phyloP scores from a whole-genome alignment of 2,797 vertebrate genomes.

The Schizopygopsis pylzovi region DNA sequence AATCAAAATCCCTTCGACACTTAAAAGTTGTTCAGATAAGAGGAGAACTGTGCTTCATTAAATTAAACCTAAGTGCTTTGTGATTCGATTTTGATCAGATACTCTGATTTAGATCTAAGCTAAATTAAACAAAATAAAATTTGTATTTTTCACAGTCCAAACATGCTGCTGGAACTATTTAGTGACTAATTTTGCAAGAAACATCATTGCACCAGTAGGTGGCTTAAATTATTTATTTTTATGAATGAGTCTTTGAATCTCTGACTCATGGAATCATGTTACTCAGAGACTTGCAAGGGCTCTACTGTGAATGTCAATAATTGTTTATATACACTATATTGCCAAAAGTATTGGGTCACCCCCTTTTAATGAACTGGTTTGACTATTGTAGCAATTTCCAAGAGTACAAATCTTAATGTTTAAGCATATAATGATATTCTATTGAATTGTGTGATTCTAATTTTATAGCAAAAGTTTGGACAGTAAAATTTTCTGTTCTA shows the following conservation, averaged over 20 bases:
- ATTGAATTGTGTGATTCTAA: too few relatives aligned
- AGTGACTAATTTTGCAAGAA: background rate
- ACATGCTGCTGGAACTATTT: background rate
- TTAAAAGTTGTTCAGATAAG: constrained; percentile 20
- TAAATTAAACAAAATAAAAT: background rate
- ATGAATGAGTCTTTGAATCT: background rate
- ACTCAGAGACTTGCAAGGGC: background rate
- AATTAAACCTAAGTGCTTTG: background rate
- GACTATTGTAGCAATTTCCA: too few relatives aligned
- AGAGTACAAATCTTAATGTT: too few relatives aligned
- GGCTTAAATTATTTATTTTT: background rate
- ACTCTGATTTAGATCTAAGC: background rate
- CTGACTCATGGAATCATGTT: background rate
- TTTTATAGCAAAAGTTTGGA: too few relatives aligned
- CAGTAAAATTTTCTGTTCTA: too few relatives aligned
- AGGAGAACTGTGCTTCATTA: background rate
- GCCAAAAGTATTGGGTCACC: too few relatives aligned
- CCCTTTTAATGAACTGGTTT: too few relatives aligned
- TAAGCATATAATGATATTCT: too few relatives aligned
- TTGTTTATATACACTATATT: too few relatives aligned
- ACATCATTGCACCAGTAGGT: background rate
- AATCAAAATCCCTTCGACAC: constrained; percentile 22
- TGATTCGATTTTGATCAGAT: background rate
- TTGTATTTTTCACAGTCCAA: background rate
- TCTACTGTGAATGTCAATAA: background rate